Evolutionary conservation across 2,797 vertebrate genomes (phyloP).

Genomic region (Chromis chromis): DNA sequence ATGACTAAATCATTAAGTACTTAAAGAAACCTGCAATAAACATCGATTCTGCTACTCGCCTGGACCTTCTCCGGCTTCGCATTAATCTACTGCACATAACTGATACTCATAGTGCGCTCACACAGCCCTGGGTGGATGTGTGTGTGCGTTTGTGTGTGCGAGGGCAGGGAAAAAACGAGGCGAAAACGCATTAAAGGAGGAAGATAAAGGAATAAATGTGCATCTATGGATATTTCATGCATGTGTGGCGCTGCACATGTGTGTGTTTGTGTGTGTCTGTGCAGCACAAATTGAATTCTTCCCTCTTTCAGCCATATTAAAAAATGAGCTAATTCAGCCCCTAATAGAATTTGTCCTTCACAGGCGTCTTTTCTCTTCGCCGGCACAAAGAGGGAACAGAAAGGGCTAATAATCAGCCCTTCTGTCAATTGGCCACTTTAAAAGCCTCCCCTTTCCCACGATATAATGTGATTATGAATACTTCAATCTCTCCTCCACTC

Average conservation of each 20-base stretch:
- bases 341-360: slow-evolving; percentile 88
- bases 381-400: slow-evolving; percentile 79
- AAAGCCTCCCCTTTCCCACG: slow-evolving; percentile 78
- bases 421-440: slow-evolving; percentile 87
- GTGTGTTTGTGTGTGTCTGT: slow-evolving; percentile 39
- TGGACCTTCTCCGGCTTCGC: slow-evolving; percentile 89
- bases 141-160: slow-evolving; percentile 30
- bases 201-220: slow-evolving; percentile 28
- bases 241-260: slow-evolving; percentile 20
- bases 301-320: slow-evolving; percentile 84
- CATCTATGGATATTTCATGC: slow-evolving; percentile 8
- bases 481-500: slow-evolving; percentile 81
- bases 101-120: slow-evolving; percentile 87
- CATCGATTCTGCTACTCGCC: slow-evolving; percentile 93
- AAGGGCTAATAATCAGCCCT: slow-evolving; percentile 83
- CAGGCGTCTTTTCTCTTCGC: slow-evolving; percentile 73
- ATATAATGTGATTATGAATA: slow-evolving; percentile 89
- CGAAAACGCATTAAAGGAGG: slow-evolving; percentile 7
- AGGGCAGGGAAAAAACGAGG: not conserved
- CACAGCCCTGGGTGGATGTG: slow-evolving; percentile 58
- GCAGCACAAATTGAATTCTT: slow-evolving; percentile 83
- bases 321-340: slow-evolving; percentile 84
- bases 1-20: slow-evolving; percentile 99
- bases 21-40: slow-evolving; percentile 97
- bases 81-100: slow-evolving; percentile 98